Conservation (phyloP, 2,113 vertebrate genomes). For the Brachypteracias leptosomus region DNA sequence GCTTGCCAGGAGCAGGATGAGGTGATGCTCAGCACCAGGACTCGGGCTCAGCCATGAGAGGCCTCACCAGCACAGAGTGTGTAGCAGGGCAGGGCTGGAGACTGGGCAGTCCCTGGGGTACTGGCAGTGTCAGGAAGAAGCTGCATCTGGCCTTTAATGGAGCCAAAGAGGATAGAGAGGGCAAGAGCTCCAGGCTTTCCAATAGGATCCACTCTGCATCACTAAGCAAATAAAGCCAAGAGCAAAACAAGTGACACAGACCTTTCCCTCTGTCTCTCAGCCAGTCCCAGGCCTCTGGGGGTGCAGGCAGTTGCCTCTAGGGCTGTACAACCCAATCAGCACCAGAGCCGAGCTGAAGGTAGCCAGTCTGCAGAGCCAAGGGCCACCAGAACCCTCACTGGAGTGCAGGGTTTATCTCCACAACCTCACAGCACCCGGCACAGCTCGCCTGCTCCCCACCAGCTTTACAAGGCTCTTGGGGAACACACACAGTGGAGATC, state of each 20-base stretch:
- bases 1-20: neutral
- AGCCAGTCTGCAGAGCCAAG: neutral
- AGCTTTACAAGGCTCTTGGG: neutral
- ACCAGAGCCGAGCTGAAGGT: neutral
- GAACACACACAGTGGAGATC: rapidly evolving
- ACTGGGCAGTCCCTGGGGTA: neutral
- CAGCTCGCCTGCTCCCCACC: neutral
- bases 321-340: neutral
- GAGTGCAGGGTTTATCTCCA: rapidly evolving
- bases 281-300: neutral
- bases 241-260: neutral
- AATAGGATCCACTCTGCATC: neutral
- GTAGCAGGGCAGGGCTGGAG: neutral
- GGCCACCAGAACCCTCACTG: neutral
- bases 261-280: neutral
- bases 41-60: neutral
- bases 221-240: neutral
- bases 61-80: neutral
- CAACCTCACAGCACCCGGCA: neutral
- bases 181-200: neutral
- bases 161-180: neutral
- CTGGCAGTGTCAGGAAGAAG: neutral
- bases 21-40: rapidly evolving
- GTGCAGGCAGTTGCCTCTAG: neutral
- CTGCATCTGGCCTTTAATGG: neutral